Percentiles rank a stretch among this genome's conserved stretches.
These are phyloP conservation scores for Drosophila yakuba DNA, from an alignment of 1,140 invertebrate species.

Conservation along the genomic window DNA sequence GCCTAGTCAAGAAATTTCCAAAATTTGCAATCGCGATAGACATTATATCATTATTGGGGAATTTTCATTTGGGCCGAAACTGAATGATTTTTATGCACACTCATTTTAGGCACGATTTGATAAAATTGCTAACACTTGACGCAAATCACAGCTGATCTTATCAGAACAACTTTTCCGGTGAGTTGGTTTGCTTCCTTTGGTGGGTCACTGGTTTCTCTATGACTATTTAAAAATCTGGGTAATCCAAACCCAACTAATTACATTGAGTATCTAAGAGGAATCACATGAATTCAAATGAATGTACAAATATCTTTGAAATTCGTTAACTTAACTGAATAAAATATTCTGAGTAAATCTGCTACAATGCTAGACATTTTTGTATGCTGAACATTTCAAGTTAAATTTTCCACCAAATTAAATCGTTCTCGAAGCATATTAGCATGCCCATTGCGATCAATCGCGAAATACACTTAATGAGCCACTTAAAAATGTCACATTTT, in stretches of 20 bases:
- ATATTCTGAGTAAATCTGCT: no score
- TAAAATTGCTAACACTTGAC: constrained; percentile 1
- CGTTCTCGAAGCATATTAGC: constrained; percentile 7
- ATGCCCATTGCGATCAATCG: not conserved
- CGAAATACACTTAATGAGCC: constrained; percentile 1
- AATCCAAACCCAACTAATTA: no score
- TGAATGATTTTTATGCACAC: not conserved
- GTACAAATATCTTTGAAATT: no score
- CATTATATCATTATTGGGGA: not conserved
- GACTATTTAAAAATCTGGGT: no score
- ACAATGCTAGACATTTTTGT: no score
- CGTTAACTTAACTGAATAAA: no score
- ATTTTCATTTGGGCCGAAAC: not conserved
- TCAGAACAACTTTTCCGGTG: not conserved
- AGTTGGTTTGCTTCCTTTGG: not conserved
- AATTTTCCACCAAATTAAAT: not conserved
- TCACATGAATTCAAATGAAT: no score
- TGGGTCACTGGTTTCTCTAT: no score
- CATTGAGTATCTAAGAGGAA: no score
- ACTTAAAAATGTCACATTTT: not conserved
- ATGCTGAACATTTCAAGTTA: not conserved
- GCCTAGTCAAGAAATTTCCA: not conserved
- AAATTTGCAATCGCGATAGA: constrained; percentile 12
- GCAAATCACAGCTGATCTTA: not conserved
- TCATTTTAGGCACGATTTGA: not conserved